Conservation (phyloP, 2,888 invertebrate genomes). For the Dasysyrphus albostriatus region DNA sequence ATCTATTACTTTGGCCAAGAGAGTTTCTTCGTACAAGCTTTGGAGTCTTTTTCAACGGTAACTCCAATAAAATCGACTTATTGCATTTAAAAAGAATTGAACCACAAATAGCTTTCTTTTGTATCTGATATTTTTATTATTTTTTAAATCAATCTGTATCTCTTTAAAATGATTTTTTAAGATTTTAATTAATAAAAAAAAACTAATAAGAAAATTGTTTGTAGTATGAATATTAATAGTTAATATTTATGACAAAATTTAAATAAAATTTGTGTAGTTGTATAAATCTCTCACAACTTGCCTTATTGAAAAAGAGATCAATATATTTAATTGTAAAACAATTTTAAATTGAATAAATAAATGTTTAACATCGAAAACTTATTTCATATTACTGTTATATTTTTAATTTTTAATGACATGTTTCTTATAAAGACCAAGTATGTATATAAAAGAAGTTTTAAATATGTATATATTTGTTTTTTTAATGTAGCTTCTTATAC, state of each 20-base stretch:
- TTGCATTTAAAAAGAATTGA: slow-evolving; percentile 49
- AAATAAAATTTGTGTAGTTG: slow-evolving; percentile 60
- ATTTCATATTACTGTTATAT: neutral
- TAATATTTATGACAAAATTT: slow-evolving; percentile 60
- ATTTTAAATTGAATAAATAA: slow-evolving; percentile 57
- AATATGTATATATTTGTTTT: no score
- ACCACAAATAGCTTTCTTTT: slow-evolving; percentile 73
- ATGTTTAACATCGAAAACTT: slow-evolving; percentile 56
- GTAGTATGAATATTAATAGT: slow-evolving; percentile 49
- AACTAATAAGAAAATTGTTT: slow-evolving; percentile 36
- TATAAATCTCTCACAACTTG: slow-evolving; percentile 73
- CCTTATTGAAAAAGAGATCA: slow-evolving; percentile 62
- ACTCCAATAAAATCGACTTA: slow-evolving; percentile 63
- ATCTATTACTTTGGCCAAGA: slow-evolving; percentile 82
- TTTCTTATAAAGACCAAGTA: no score
- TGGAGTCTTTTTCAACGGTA: slow-evolving; percentile 86
- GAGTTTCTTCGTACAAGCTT: slow-evolving; percentile 83
- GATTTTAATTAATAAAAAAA: slow-evolving; percentile 32
- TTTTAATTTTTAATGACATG: no score
- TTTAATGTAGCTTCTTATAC: no score
- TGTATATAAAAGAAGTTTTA: no score
- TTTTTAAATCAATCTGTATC: slow-evolving; percentile 51
- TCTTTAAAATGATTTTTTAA: slow-evolving; percentile 57
- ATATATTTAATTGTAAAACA: slow-evolving; percentile 60
- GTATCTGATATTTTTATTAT: slow-evolving; percentile 71